phyloP scores from a whole-genome alignment of 2,113 vertebrate genomes.

The Pangasianodon gigas region DNA sequence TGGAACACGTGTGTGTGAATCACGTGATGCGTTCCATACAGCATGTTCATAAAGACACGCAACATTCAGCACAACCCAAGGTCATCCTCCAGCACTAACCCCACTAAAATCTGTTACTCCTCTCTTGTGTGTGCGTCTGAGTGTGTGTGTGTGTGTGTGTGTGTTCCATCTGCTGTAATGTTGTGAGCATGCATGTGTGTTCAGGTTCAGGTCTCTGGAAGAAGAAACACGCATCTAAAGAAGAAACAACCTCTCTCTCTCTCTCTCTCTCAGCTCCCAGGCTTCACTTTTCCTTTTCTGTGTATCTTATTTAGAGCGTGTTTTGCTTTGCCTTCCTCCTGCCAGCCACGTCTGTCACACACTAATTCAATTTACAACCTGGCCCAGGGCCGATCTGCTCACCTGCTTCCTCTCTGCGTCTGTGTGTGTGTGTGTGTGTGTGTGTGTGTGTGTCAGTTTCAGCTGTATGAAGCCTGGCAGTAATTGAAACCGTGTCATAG shows the following conservation, averaged over 20 bases:
- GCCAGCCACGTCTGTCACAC: constrained; percentile 58
- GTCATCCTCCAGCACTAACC: not conserved
- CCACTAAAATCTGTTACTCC: not conserved
- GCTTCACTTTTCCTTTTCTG: not conserved
- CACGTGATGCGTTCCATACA: not conserved
- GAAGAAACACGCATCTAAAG: not conserved
- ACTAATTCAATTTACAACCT: constrained; percentile 68
- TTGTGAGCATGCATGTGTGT: not conserved
- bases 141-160: not conserved
- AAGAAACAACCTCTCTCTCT: not conserved
- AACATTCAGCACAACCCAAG: not conserved
- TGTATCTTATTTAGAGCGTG: constrained; percentile 3
- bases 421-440: not conserved
- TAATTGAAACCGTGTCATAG: not conserved
- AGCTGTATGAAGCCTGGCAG: not conserved
- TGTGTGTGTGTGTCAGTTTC: not conserved
- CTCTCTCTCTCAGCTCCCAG: no score
- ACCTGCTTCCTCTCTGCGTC: constrained; percentile 66
- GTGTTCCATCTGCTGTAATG: not conserved
- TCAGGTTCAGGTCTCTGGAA: not conserved
- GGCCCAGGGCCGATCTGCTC: constrained; percentile 60
- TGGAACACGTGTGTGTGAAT: not conserved
- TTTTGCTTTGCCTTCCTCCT: constrained; percentile 16
- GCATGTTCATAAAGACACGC: constrained; percentile 11
- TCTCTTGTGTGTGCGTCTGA: not conserved